Conservation (phyloP, 92 coral and sea anemone genomes). For the Blastomussa wellsi region DNA sequence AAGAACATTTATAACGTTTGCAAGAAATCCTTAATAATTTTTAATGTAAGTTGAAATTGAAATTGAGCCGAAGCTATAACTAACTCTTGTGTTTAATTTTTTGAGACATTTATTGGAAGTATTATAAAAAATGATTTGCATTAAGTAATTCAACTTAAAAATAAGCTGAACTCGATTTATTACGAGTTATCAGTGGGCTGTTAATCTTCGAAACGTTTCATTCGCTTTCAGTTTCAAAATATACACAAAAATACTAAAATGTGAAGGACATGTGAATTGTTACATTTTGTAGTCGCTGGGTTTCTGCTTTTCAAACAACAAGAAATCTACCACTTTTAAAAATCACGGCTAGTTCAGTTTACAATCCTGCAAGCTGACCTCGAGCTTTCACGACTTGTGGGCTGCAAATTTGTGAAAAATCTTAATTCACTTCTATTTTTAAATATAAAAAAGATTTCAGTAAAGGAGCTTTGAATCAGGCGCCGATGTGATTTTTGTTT, state of each 20-base stretch:
- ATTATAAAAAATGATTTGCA: not conserved
- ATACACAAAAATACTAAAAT: too few species aligned
- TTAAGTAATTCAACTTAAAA: not conserved
- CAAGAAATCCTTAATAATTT: not conserved
- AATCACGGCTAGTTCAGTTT: too few species aligned
- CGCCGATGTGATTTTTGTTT: not conserved
- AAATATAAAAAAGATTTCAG: not conserved
- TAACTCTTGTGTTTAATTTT: not conserved
- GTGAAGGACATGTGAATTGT: too few species aligned
- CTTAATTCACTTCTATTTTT: not conserved
- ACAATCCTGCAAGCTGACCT: too few species aligned
- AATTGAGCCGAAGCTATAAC: not conserved
- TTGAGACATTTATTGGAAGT: not conserved
- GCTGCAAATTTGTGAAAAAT: not conserved
- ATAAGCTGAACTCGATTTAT: not conserved
- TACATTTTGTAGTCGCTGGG: too few species aligned
- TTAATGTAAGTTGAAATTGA: not conserved
- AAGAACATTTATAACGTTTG: not conserved
- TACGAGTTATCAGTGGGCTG: too few species aligned
- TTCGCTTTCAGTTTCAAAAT: too few species aligned
- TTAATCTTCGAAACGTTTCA: too few species aligned
- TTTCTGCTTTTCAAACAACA: too few species aligned
- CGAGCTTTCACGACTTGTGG: not conserved
- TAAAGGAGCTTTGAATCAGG: not conserved
- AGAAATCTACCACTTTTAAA: too few species aligned